Conservation (phyloP, 2,888 invertebrate species). For the Halictus quadricinctus region DNA sequence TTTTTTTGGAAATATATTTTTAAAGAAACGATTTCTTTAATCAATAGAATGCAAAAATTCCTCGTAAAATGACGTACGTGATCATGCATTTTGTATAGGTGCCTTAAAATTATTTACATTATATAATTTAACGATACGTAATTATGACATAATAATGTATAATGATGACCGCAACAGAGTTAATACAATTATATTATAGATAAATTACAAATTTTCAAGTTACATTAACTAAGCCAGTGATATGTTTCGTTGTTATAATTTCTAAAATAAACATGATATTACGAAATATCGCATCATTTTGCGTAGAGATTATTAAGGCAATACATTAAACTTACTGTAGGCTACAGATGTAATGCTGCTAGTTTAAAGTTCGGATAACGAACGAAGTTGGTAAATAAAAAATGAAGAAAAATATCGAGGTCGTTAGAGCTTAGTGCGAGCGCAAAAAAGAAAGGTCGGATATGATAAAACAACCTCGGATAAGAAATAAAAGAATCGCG, state of each 20-base stretch:
- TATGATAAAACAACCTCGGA: slow-evolving; percentile 37
- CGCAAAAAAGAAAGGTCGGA: slow-evolving; percentile 54
- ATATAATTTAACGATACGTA: background rate
- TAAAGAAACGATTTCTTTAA: too few relatives aligned
- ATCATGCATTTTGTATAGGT: background rate
- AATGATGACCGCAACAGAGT: background rate
- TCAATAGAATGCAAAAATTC: background rate
- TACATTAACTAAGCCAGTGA: background rate
- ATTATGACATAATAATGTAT: background rate
- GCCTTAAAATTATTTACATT: background rate
- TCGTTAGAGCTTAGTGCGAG: slow-evolving; percentile 17
- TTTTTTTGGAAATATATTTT: too few relatives aligned
- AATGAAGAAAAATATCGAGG: slow-evolving; percentile 15
- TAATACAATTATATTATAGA: background rate
- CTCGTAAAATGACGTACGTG: background rate
- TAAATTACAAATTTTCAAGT: background rate
- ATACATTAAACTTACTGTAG: background rate
- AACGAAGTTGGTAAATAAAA: slow-evolving; percentile 12
- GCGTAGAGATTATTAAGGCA: background rate
- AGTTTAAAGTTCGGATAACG: slow-evolving; percentile 4
- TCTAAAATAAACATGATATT: background rate
- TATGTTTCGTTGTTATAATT: background rate
- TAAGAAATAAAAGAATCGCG: slow-evolving; percentile 59
- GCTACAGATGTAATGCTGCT: background rate
- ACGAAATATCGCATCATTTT: background rate